Conservation (phyloP, 2,113 vertebrate species). For the Apus apus region DNA sequence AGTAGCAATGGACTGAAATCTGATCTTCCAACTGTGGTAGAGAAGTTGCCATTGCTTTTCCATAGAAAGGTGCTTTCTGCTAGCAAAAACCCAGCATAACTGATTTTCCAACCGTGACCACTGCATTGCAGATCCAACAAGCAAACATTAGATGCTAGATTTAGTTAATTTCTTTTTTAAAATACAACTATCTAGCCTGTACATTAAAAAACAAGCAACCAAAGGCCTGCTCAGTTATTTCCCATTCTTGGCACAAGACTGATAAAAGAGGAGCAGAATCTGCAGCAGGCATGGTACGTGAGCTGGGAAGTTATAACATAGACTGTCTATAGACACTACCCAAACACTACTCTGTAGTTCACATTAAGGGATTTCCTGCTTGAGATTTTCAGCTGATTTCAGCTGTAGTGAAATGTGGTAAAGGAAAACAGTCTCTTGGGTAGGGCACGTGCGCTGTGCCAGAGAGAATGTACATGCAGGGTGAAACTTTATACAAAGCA, state of each 20-base stretch:
- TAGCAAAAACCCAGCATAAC: background rate
- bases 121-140: background rate
- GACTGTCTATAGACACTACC: background rate
- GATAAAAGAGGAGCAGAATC: background rate
- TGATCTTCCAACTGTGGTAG: background rate
- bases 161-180: background rate
- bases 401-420: background rate
- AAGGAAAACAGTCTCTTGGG: background rate
- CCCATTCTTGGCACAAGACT: background rate
- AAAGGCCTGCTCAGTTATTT: background rate
- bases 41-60: background rate
- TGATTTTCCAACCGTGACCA: background rate
- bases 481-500: slow-evolving; percentile 21
- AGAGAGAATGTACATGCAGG: background rate
- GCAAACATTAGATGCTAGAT: background rate
- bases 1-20: background rate
- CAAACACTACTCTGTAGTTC: background rate
- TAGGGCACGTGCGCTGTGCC: background rate
- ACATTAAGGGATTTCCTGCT: background rate
- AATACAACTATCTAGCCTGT: background rate
- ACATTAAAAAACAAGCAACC: background rate
- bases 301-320: background rate
- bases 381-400: background rate
- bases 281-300: background rate
- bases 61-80: background rate